Percentiles rank a stretch among this genome's conserved stretches.
Conservation (phyloP, 2,113 vertebrate species). For the Rhea pennata region DNA sequence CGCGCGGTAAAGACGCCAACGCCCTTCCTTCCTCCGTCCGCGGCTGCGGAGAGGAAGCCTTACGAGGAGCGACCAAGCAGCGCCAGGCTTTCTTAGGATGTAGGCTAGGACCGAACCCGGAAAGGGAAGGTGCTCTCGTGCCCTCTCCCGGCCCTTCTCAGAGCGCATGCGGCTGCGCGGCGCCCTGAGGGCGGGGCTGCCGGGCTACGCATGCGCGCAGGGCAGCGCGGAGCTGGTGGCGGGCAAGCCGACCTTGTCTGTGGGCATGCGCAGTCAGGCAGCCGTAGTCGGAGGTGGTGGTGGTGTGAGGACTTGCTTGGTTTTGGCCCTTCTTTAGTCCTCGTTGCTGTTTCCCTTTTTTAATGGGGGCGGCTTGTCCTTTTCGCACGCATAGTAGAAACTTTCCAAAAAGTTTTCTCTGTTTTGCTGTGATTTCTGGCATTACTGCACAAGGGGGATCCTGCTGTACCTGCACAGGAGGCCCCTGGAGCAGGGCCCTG, state of each 20-base stretch:
- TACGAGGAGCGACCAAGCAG: rapidly evolving
- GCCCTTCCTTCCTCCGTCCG: rapidly evolving
- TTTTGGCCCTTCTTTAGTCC: rapidly evolving
- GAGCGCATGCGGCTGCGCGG: neutral
- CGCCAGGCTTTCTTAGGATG: neutral
- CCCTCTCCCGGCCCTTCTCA: rapidly evolving
- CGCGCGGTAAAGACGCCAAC: no score
- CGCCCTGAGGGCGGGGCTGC: rapidly evolving
- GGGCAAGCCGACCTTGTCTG: rapidly evolving
- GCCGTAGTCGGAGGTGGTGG: neutral
- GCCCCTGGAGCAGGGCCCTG: rapidly evolving
- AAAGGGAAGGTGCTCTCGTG: neutral
- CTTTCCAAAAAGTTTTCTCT: rapidly evolving
- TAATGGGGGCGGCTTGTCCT: neutral
- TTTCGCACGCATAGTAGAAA: rapidly evolving
- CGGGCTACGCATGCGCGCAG: neutral
- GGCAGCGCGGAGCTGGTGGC: rapidly evolving
- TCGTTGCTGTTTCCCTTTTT: neutral
- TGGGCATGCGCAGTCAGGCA: rapidly evolving
- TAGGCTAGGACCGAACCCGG: neutral
- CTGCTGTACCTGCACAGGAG: neutral
- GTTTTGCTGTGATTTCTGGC: neutral
- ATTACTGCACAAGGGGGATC: neutral
- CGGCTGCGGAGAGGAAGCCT: rapidly evolving
- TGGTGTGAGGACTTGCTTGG: no score